Conservation (phyloP, 2,888 invertebrate genomes). For the Stenchaetothrips biformis region DNA sequence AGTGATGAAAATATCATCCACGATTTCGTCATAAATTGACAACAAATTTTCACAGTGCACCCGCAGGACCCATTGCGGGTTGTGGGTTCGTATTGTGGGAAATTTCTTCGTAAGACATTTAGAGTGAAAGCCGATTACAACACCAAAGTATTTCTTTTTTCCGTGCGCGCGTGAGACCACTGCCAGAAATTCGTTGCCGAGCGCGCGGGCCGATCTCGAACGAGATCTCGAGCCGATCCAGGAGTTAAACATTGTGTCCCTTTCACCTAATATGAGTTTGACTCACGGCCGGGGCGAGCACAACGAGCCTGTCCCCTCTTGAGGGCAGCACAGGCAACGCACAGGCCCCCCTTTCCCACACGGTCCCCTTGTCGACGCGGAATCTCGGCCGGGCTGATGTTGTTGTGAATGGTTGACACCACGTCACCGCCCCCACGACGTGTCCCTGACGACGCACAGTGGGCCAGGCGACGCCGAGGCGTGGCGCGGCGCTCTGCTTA, state of each 20-base stretch:
- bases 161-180: no score
- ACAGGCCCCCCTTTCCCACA: conserved; percentile 13
- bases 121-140: no score
- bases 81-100: no score
- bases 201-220: neutral
- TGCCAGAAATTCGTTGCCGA: no score
- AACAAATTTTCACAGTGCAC: no score
- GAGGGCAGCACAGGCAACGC: neutral
- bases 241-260: conserved; percentile 28
- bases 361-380: neutral
- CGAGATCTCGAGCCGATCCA: neutral
- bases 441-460: neutral
- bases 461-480: neutral
- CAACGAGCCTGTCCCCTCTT: neutral
- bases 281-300: neutral
- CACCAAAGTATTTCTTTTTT: no score
- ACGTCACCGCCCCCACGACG: conserved; percentile 9
- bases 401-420: conserved; percentile 20
- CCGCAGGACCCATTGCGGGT: no score
- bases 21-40: no score
- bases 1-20: no score
- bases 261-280: conserved; percentile 26
- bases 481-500: neutral
- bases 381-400: neutral
- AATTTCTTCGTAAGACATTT: no score